A percentile compares a stretch with the other conserved stretches of the same genome.
Conservation (phyloP, 2,888 invertebrate species). For the Agrotis exclamationis region DNA sequence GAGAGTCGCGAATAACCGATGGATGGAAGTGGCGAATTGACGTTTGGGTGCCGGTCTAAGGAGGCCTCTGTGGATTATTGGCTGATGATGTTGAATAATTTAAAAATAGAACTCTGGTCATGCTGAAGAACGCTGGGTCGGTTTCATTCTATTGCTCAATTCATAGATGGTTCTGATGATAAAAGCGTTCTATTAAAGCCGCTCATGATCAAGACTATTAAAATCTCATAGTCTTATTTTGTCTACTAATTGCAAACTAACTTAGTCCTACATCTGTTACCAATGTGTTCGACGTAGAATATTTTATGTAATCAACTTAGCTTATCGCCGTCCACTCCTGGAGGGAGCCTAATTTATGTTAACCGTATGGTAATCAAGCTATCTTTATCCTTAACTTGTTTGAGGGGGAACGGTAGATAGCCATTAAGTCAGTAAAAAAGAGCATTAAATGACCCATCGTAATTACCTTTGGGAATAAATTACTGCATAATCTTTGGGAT, state of each 20-base stretch:
- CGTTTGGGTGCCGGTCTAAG: too few relatives aligned
- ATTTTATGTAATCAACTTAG: constrained; percentile 38
- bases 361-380: constrained; percentile 46
- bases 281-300: constrained; percentile 2
- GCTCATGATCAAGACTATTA: too few relatives aligned
- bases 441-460: constrained; percentile 28
- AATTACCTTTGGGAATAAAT: constrained; percentile 36
- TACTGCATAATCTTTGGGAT: not conserved
- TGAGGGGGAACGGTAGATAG: constrained; percentile 8
- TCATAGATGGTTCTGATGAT: too few relatives aligned
- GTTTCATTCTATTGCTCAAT: too few relatives aligned
- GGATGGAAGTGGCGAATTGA: too few relatives aligned
- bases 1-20: too few relatives aligned
- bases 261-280: not conserved
- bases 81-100: too few relatives aligned
- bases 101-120: too few relatives aligned
- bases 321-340: not conserved
- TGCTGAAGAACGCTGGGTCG: too few relatives aligned
- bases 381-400: constrained; percentile 42
- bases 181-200: too few relatives aligned
- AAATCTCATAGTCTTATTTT: not conserved
- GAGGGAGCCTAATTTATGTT: constrained; percentile 41
- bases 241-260: not conserved
- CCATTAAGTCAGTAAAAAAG: constrained; percentile 28
- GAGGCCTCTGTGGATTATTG: too few relatives aligned